These are phyloP conservation scores for Ammodramus savannarum DNA, from an alignment of 2,113 vertebrate genomes.

Conservation along the genomic window DNA sequence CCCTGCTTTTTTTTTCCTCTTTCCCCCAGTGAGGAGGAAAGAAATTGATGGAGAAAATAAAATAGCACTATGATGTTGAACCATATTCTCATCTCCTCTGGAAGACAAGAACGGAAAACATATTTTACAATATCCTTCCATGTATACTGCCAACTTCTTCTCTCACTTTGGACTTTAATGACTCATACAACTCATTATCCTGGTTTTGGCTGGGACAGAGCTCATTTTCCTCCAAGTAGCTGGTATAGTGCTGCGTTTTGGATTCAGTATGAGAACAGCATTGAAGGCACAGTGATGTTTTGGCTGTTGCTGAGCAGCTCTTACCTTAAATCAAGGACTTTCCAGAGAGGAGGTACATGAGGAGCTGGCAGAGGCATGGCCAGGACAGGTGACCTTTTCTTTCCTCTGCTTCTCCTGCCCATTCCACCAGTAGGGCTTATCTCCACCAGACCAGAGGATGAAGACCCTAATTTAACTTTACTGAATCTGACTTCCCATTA, in stretches of 20 bases:
- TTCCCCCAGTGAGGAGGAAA: background rate
- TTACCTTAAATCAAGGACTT: background rate
- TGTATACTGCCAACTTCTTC: background rate
- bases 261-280: background rate
- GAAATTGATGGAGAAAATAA: background rate
- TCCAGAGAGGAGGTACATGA: background rate
- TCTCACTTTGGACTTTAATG: background rate
- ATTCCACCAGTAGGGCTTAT: background rate
- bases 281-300: background rate
- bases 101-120: background rate
- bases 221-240: accelerated
- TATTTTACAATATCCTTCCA: background rate
- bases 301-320: background rate
- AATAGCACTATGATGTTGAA: background rate
- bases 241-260: background rate
- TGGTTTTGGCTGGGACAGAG: background rate
- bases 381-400: background rate
- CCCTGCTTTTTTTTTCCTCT: background rate
- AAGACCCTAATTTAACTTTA: background rate
- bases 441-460: background rate
- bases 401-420: background rate
- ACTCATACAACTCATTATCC: background rate
- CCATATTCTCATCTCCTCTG: background rate
- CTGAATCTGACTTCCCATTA: background rate
- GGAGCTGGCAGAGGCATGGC: background rate